phyloP scores from a whole-genome alignment of 2,797 vertebrate species.

The Crocodylus rhombifer region DNA sequence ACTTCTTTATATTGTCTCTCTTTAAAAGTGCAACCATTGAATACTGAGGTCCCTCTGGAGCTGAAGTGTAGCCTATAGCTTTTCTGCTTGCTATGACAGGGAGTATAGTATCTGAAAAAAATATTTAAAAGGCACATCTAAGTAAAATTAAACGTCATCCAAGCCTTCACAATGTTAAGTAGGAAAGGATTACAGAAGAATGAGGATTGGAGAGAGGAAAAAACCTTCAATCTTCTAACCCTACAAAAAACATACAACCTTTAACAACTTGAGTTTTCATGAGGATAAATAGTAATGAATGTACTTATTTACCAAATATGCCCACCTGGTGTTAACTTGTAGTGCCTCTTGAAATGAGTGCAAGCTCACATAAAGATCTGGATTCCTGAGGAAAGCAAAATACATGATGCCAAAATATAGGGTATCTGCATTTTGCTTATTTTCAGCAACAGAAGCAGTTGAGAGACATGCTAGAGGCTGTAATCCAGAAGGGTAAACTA shows the following conservation, averaged over 20 bases:
- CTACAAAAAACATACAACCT: not conserved
- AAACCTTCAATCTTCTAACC: not conserved
- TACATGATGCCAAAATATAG: constrained; percentile 36
- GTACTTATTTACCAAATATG: constrained; percentile 41
- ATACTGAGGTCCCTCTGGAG: not conserved
- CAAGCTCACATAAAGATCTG: constrained; percentile 10
- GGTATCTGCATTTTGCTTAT: constrained; percentile 21
- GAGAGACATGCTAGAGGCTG: not conserved
- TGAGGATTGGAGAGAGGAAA: constrained; percentile 10
- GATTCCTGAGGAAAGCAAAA: constrained; percentile 26
- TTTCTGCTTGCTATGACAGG: not conserved
- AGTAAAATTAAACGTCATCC: constrained; percentile 41
- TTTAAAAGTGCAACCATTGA: not conserved
- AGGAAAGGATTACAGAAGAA: constrained; percentile 29
- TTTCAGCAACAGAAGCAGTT: constrained; percentile 2
- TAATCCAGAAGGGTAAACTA: constrained; percentile 59
- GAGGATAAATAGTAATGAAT: constrained; percentile 41
- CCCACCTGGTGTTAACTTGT: constrained; percentile 33
- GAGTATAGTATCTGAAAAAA: not conserved
- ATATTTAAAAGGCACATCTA: not conserved
- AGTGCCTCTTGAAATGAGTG: constrained; percentile 40
- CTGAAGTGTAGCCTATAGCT: no score
- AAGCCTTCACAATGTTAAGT: not conserved
- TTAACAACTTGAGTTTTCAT: constrained; percentile 29
- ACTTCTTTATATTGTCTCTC: not conserved